A percentile compares a stretch with the other conserved stretches of the same genome.
phyloP scores from a whole-genome alignment of 2,888 invertebrate genomes.

The Caenorhabditis auriculariae region DNA sequence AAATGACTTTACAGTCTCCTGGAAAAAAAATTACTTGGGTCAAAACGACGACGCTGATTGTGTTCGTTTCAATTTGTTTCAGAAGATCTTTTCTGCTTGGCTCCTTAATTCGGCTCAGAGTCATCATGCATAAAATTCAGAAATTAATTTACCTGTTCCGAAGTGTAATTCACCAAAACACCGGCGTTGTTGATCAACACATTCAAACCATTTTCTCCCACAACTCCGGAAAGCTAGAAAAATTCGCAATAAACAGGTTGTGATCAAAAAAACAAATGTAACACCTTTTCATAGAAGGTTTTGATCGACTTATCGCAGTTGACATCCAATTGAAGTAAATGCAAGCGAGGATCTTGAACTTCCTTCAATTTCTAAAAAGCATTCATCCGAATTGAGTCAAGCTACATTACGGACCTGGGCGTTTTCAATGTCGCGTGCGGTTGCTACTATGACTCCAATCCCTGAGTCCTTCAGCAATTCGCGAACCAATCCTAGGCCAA shows the following conservation, averaged over 20 bases:
- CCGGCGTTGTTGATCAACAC: slow-evolving; percentile 24
- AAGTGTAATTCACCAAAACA: neutral
- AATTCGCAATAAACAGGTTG: neutral
- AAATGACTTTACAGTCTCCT: too few species aligned
- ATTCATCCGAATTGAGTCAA: too few species aligned
- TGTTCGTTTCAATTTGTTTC: slow-evolving; percentile 76
- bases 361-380: slow-evolving; percentile 13
- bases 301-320: slow-evolving; percentile 25
- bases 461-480: slow-evolving; percentile 67
- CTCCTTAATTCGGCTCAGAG: neutral
- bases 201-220: slow-evolving; percentile 9
- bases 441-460: slow-evolving; percentile 77
- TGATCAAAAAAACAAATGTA: neutral
- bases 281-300: slow-evolving; percentile 11
- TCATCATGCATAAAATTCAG: neutral
- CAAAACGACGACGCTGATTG: slow-evolving; percentile 60
- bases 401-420: too few species aligned
- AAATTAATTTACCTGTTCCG: neutral
- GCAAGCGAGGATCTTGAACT: slow-evolving; percentile 14
- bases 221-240: slow-evolving; percentile 1
- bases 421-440: slow-evolving; percentile 76
- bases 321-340: slow-evolving; percentile 27
- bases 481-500: slow-evolving; percentile 83
- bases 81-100: slow-evolving; percentile 69
- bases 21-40: slow-evolving; percentile 18